These are phyloP conservation scores for Semnornis frantzii DNA, from an alignment of 2,113 vertebrate species.

Conservation along the genomic window DNA sequence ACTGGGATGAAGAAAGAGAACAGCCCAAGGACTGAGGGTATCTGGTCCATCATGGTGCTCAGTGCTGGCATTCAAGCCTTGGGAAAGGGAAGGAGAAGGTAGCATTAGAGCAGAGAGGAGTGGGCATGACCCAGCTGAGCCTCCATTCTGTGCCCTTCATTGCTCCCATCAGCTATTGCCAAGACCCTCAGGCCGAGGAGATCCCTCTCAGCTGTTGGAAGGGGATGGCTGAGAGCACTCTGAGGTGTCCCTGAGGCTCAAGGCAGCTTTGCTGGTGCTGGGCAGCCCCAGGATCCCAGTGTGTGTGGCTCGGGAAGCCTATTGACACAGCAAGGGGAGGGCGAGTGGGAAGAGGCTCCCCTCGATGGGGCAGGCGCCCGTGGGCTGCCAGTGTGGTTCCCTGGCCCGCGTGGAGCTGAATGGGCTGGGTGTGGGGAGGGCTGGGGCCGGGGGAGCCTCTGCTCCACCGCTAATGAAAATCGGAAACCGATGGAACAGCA, in stretches of 20 bases:
- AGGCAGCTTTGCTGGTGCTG: neutral
- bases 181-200: neutral
- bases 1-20: neutral
- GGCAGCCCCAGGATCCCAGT: neutral
- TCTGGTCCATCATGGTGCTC: neutral
- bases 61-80: neutral
- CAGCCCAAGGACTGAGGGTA: fast-evolving
- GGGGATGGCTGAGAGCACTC: neutral
- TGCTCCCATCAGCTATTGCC: neutral
- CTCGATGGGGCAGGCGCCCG: neutral
- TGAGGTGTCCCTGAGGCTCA: neutral
- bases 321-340: neutral
- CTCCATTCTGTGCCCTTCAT: neutral
- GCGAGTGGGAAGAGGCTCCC: neutral
- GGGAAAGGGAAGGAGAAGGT: neutral
- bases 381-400: neutral
- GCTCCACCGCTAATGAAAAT: conserved; percentile 79
- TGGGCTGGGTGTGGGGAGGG: conserved; percentile 16
- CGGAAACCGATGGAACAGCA: conserved; percentile 77
- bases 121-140: neutral
- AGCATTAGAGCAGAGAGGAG: neutral
- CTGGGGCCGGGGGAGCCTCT: conserved; percentile 36
- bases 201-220: neutral
- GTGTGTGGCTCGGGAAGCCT: neutral
- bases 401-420: neutral